Percentiles rank a stretch among this genome's conserved stretches.
Conservation (phyloP, 1,140 invertebrate species). For the Calosoma granatense region DNA sequence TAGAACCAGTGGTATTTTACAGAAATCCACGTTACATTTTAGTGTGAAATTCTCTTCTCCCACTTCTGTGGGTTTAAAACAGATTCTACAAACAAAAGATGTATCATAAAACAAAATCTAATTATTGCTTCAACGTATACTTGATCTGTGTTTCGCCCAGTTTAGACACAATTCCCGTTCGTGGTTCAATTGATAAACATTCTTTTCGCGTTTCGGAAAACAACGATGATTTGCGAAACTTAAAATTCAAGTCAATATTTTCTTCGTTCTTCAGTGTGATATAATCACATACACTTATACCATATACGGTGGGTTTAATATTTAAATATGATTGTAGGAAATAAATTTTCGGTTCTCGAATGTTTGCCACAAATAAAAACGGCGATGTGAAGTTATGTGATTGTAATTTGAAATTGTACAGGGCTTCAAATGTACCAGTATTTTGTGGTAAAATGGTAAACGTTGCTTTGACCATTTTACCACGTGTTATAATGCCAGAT, state of each 20-base stretch:
- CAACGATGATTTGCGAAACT: not conserved
- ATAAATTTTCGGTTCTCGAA: not conserved
- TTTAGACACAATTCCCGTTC: not conserved
- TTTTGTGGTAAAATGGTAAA: not conserved
- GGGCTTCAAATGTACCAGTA: not conserved
- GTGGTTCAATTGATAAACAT: not conserved
- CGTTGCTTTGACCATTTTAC: not conserved
- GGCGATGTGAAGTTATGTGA: not conserved
- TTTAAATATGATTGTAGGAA: not conserved
- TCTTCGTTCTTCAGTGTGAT: not conserved
- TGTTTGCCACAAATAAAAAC: conserved; percentile 7
- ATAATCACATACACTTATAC: not conserved
- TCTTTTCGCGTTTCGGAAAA: not conserved
- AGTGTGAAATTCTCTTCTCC: not conserved
- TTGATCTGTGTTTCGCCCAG: not conserved
- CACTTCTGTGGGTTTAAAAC: not conserved
- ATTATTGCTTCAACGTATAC: not conserved
- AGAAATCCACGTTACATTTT: not conserved
- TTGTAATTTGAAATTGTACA: not conserved
- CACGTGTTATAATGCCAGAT: not conserved
- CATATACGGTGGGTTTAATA: not conserved
- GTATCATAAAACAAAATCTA: not conserved
- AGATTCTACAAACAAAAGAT: not conserved
- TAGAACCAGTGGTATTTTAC: not conserved
- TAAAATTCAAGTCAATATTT: not conserved